Conservation (phyloP, 2,797 vertebrate genomes). For the Sebastolobus alascanus region DNA sequence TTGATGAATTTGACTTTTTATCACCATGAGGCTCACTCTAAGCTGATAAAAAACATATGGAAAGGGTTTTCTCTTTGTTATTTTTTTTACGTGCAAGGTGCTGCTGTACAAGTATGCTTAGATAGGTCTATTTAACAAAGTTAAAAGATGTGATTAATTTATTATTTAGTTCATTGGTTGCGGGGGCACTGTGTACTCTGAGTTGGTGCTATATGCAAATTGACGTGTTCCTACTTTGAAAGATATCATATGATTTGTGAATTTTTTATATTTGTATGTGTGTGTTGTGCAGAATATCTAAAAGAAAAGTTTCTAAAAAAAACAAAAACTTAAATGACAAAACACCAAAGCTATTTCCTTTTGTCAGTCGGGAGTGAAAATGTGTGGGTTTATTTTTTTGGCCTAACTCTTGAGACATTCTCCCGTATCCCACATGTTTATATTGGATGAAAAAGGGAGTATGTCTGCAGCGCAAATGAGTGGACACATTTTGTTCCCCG, state of each 20-base stretch:
- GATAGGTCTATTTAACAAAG: not conserved
- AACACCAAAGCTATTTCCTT: not conserved
- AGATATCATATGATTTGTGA: not conserved
- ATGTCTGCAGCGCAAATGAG: not conserved
- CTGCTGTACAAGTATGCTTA: constrained; percentile 1
- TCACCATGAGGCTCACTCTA: constrained; percentile 5
- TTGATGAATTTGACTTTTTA: constrained; percentile 2
- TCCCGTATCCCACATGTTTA: not conserved
- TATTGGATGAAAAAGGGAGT: not conserved
- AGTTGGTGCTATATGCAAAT: constrained; percentile 1
- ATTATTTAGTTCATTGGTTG: constrained; percentile 34
- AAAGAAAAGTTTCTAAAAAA: constrained; percentile 8
- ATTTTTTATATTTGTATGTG: not conserved
- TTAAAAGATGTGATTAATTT: constrained; percentile 1
- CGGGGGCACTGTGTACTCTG: not conserved
- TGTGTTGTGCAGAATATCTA: not conserved
- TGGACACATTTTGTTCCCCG: not conserved
- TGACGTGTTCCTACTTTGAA: not conserved
- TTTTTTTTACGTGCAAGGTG: not conserved
- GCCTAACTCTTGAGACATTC: not conserved
- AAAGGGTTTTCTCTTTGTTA: not conserved
- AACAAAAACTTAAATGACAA: not conserved
- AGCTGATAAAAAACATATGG: not conserved
- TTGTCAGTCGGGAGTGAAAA: not conserved
- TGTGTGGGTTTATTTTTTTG: not conserved